Evolutionary conservation across 2,113 vertebrate genomes (phyloP), one percentile per base, ranked within the genome.

Genomic region (Psittacula cyanocephala): DNA sequence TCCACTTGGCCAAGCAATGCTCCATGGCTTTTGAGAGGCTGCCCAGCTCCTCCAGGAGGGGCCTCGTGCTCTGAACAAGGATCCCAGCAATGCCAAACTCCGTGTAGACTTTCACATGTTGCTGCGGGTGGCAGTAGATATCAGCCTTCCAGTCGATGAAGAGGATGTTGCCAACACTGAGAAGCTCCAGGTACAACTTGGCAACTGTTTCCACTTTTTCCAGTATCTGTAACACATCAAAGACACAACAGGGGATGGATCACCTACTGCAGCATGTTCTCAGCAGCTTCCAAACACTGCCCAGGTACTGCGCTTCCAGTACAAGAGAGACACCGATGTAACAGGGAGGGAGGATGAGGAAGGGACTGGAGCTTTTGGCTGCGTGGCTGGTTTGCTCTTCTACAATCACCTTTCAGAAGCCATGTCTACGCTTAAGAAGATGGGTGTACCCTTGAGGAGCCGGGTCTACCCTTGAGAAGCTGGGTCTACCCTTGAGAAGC

Each of bases 161-260:
- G 27, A 98, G 96, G 95, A 98, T 96, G 89, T 98, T 98, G 11
- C 98, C 98, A 29, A 97, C 90, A 27, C 85, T 94, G 83, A 97
- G 97, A 93, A 98, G 97, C 83, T 98, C 97, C 11, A 98, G 93
- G 14, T 98, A 96, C 89, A 98, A 92, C 25, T 71, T 37, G 3
- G 92, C 97, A 52, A 98, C 75, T 47, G 88, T 97, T 72, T 97
- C 97, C 11, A 98, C 97, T 62, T 97, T 97, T 93, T 98, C 98
- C 95, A 98, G 96, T 28, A 98, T 96, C 98, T 98, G 75, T 37
- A 52, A 55, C 11, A 6, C 3, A 7, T 47, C 57, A 65, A 77
- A 59, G 17, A 41, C 14, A 63, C 33, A 29, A 79, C 5, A 11
- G 55, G 31, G 47, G 35, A 53, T 22, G 37, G 37, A 17, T 52